Conservation (phyloP, 2,797 vertebrate species). For the Lophius americanus region DNA sequence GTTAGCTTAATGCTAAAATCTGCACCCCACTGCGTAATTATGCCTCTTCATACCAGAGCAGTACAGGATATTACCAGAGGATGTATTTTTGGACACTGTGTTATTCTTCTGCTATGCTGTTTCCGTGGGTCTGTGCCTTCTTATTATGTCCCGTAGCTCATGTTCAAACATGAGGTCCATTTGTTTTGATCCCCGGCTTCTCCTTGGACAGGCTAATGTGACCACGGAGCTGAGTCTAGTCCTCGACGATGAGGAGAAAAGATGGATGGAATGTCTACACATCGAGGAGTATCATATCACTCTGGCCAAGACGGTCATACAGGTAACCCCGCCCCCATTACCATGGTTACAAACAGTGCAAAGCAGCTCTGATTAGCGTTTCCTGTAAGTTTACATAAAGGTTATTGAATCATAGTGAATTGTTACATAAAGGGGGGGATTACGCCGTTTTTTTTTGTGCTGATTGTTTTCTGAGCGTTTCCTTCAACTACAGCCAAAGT, state of each 20-base stretch:
- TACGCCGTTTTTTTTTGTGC: slow-evolving; percentile 13
- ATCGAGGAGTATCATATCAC: slow-evolving; percentile 77
- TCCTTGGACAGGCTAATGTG: slow-evolving; percentile 74
- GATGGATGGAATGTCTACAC: slow-evolving; percentile 78
- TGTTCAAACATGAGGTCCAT: slow-evolving; percentile 2
- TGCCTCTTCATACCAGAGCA: too few relatives aligned
- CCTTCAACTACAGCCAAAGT: slow-evolving; percentile 54
- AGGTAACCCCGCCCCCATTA: slow-evolving; percentile 45
- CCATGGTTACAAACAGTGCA: slow-evolving; percentile 2
- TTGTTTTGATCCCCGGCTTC: slow-evolving; percentile 21
- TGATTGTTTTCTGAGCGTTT: slow-evolving; percentile 45
- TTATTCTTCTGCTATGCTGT: background rate
- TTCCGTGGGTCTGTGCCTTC: background rate
- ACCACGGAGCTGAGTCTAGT: slow-evolving; percentile 81
- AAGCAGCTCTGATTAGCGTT: background rate
- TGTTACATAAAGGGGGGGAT: slow-evolving; percentile 39
- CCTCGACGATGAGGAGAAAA: slow-evolving; percentile 82
- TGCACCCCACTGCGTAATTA: too few relatives aligned
- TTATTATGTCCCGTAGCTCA: background rate
- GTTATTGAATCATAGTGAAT: slow-evolving; percentile 19
- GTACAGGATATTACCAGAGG: too few relatives aligned
- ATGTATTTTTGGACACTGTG: too few relatives aligned
- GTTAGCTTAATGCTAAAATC: too few relatives aligned
- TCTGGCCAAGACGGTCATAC: slow-evolving; percentile 76
- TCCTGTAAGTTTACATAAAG: slow-evolving; percentile 28